Base-by-base conservation (phyloP, 2,888 invertebrate species). In the Megaustenia siamemsis region DNA sequence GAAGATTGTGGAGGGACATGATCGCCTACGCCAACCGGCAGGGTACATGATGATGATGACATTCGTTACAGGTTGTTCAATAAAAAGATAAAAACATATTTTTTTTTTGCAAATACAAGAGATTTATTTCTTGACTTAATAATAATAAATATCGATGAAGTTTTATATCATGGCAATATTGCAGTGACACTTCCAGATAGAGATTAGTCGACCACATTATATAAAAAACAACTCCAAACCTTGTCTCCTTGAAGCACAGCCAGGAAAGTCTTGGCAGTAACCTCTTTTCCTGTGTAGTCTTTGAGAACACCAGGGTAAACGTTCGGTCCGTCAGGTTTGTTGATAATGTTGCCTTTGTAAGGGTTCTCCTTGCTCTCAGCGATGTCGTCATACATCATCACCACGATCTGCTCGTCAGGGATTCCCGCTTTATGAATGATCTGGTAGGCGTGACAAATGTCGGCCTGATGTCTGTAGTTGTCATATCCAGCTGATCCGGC, bases 381-480 rank as follows among this genome's bases (percentile, higher is more conserved):
- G 82, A 96, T 94, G 90, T 96, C 96, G 91, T 96, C 96, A 88
- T 94, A 95, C 95, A 96, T 95, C 95, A 96, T 95, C 1, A 95
- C 95, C 83, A 96, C 94, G 82, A 96, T 96, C 82, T 95, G 94
- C 86, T 95, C 95, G 85, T 94, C 94, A 8, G 95, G 95, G 60
- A 95, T 93, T 43, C 95, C 95, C 92, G 95, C 95, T 53, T 91
- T 92, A 66, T 93, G 92, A 66, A 95, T 89, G 49, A 95, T 93
- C 88, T 95, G 95, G 90, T 95, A 95, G 35, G 95, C 95, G 91
- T 95, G 95, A 88, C 95, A 95, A 12, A 95, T 93, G 91, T 95
- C 95, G 43, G 95, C 95, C 95, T 96, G 96, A 92, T 96, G 96
- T 84, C 96, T 92, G 92, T 96, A 96, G 92, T 96, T 96, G 87